A percentile compares a stretch with the other conserved stretches of the same genome.
These are phyloP conservation scores for Laticauda colubrina DNA, from an alignment of 2,113 vertebrate species.

Conservation along the genomic window DNA sequence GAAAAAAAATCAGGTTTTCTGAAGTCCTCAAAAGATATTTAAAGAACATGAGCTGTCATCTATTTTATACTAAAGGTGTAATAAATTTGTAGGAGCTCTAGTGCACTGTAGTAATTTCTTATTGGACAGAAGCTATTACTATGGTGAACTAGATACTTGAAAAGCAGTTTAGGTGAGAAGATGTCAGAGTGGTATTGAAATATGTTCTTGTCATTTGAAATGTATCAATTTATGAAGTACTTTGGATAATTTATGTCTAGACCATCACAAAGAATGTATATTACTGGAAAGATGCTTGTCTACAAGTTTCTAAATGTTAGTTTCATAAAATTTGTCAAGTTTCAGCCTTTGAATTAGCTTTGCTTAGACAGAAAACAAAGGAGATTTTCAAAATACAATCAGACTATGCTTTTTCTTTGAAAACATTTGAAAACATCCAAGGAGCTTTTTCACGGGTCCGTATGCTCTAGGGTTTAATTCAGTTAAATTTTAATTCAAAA, in stretches of 20 bases:
- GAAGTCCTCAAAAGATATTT: background rate
- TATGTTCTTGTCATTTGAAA: background rate
- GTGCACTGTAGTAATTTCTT: background rate
- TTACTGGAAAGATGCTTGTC: background rate
- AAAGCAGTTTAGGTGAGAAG: background rate
- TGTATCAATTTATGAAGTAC: background rate
- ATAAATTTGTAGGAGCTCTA: background rate
- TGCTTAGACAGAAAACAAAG: background rate
- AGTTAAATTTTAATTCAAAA: background rate
- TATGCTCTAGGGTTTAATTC: background rate
- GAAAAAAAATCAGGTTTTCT: background rate
- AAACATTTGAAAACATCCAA: background rate
- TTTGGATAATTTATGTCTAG: background rate
- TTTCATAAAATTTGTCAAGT: background rate
- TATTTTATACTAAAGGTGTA: background rate
- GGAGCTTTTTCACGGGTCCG: background rate
- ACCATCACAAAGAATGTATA: background rate
- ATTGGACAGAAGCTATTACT: background rate
- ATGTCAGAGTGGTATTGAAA: background rate
- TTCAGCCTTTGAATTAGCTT: background rate
- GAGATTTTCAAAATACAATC: background rate
- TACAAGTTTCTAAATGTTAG: background rate
- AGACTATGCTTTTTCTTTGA: background rate
- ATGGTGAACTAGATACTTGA: background rate
- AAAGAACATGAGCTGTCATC: background rate